Conservation (phyloP, 2,888 invertebrate genomes). For the Cataglyphis rosenhaueri region DNA sequence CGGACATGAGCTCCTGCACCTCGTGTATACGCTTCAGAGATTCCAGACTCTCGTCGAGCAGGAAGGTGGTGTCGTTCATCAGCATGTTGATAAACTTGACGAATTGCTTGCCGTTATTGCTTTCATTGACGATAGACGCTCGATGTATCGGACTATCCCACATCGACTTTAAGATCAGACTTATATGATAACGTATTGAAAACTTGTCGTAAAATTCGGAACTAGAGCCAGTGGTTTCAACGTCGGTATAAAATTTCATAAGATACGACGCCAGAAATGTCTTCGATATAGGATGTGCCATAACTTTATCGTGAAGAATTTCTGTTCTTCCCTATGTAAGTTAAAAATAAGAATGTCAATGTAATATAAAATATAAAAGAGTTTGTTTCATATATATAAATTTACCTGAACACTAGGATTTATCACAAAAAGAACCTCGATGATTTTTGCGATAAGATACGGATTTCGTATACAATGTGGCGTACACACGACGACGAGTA, state of each 20-base stretch:
- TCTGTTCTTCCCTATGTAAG: conserved; percentile 82
- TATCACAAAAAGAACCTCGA: conserved; percentile 95
- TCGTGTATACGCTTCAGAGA: conserved; percentile 95
- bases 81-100: conserved; percentile 99
- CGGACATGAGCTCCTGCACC: conserved; percentile 94
- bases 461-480: conserved; percentile 97
- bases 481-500: conserved; percentile 95
- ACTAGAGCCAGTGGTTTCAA: conserved; percentile 98
- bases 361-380: not conserved
- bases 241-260: conserved; percentile 99
- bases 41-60: conserved; percentile 97
- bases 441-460: conserved; percentile 98
- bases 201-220: conserved; percentile 99
- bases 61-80: conserved; percentile 99
- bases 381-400: not conserved
- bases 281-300: conserved; percentile 95
- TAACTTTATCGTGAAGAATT: conserved; percentile 91
- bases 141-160: conserved; percentile 97
- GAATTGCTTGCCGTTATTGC: conserved; percentile 96
- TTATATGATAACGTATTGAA: conserved; percentile 98
- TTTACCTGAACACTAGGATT: conserved; percentile 89
- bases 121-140: conserved; percentile 95
- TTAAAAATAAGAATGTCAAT: not conserved
- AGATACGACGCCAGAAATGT: conserved; percentile 94
- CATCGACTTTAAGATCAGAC: conserved; percentile 97